Percentiles rank a stretch among this genome's conserved stretches.
Conservation (phyloP, 2,888 invertebrate genomes). For the Psylliodes chrysocephalus region DNA sequence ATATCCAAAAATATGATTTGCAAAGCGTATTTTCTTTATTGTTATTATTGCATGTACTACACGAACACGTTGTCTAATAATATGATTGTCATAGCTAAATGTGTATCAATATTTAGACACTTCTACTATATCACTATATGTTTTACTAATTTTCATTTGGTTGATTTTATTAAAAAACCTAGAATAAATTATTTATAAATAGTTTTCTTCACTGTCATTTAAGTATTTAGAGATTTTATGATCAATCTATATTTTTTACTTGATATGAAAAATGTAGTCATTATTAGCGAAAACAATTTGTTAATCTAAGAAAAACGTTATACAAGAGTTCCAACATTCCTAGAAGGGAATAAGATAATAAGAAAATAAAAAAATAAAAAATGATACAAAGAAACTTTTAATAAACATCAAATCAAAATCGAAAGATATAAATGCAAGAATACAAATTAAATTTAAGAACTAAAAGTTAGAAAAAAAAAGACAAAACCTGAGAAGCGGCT, state of each 20-base stretch:
- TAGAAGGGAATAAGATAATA: constrained; percentile 27
- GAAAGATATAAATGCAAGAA: constrained; percentile 52
- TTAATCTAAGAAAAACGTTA: constrained; percentile 16
- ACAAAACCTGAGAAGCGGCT: constrained; percentile 43
- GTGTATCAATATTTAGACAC: too few relatives aligned
- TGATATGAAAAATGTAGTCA: too few relatives aligned
- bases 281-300: too few relatives aligned
- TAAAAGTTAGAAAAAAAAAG: constrained; percentile 36
- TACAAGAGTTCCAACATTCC: constrained; percentile 45
- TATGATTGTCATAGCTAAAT: not conserved
- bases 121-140: too few relatives aligned
- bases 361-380: constrained; percentile 51
- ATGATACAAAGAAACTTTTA: constrained; percentile 55
- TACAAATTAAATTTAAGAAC: constrained; percentile 38
- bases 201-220: too few relatives aligned
- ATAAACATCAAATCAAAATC: constrained; percentile 52
- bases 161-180: too few relatives aligned
- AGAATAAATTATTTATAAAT: too few relatives aligned
- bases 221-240: too few relatives aligned
- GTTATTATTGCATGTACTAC: not conserved
- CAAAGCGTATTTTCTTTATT: not conserved
- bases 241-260: too few relatives aligned
- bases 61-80: not conserved
- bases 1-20: too few relatives aligned
- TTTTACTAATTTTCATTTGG: too few relatives aligned